Evolutionary conservation across 2,888 invertebrate species (phyloP).

Genomic region (Macrosoma leucophasiata): DNA sequence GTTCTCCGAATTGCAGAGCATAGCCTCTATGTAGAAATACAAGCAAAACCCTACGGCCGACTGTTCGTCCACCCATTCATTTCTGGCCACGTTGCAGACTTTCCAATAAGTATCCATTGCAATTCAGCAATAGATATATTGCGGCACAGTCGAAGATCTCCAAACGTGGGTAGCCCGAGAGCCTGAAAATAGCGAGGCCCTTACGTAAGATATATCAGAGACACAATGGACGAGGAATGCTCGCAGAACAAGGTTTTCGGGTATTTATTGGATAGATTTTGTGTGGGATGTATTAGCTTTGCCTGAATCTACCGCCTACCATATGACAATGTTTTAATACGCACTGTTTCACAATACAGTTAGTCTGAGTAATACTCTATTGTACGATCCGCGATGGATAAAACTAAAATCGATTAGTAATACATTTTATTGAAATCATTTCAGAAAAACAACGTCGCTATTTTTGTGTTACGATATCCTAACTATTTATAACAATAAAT

Average conservation of each 20-base stretch:
- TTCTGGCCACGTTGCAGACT: constrained; percentile 44
- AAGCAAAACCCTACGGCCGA: too few relatives aligned
- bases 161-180: constrained; percentile 56
- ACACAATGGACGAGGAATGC: constrained; percentile 69
- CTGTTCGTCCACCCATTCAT: too few relatives aligned
- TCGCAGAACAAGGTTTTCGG: constrained; percentile 71
- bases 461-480: too few relatives aligned
- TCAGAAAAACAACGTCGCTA: too few relatives aligned
- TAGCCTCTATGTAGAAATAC: too few relatives aligned
- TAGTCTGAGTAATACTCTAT: too few relatives aligned
- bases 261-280: constrained; percentile 73
- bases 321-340: constrained; percentile 22
- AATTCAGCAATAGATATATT: constrained; percentile 57
- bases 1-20: too few relatives aligned
- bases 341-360: too few relatives aligned
- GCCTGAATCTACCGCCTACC: constrained; percentile 31
- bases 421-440: too few relatives aligned
- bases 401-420: too few relatives aligned
- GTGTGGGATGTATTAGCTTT: constrained; percentile 68
- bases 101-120: constrained; percentile 42
- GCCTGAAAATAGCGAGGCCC: constrained; percentile 56
- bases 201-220: constrained; percentile 70
- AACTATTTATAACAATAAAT: too few relatives aligned
- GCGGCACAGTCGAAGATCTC: constrained; percentile 39
- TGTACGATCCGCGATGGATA: too few relatives aligned